Evolutionary conservation across 2,113 vertebrate species (phyloP).

Genomic region (Pollimyrus isidori): DNA sequence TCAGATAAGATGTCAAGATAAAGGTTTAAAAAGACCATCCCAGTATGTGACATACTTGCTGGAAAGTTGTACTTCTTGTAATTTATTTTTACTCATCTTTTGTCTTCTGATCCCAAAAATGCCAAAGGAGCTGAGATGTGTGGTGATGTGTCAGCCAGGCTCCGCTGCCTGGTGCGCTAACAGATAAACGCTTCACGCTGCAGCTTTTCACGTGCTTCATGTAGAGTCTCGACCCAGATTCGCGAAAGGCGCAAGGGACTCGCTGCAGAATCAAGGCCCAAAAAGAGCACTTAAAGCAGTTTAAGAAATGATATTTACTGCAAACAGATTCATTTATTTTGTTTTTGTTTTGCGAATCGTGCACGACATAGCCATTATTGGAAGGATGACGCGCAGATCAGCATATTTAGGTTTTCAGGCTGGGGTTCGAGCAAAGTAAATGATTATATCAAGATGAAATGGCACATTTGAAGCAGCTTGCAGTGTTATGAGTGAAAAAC

Average conservation of each 20-base stretch:
- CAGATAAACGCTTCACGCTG: background rate
- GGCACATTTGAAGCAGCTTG: background rate
- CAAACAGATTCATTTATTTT: background rate
- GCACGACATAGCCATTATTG: background rate
- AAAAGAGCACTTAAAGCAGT: background rate
- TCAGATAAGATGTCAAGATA: background rate
- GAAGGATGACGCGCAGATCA: background rate
- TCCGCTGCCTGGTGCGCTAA: background rate
- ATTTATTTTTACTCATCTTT: background rate
- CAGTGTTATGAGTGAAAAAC: background rate
- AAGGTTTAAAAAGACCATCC: background rate
- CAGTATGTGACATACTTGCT: background rate
- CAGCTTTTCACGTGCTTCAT: background rate
- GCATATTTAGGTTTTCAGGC: background rate
- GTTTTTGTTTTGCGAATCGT: background rate
- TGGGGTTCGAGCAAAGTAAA: background rate
- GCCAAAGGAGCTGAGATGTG: background rate
- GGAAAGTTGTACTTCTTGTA: background rate
- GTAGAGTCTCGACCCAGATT: background rate
- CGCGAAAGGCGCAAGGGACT: background rate
- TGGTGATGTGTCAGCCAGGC: too few relatives aligned
- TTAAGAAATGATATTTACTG: background rate
- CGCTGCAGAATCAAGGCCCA: background rate
- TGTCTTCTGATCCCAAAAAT: background rate
- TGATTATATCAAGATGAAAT: background rate